Percentiles rank a stretch among this genome's conserved stretches.
Conservation (phyloP, 2,113 vertebrate genomes). For the Cygnus atratus region DNA sequence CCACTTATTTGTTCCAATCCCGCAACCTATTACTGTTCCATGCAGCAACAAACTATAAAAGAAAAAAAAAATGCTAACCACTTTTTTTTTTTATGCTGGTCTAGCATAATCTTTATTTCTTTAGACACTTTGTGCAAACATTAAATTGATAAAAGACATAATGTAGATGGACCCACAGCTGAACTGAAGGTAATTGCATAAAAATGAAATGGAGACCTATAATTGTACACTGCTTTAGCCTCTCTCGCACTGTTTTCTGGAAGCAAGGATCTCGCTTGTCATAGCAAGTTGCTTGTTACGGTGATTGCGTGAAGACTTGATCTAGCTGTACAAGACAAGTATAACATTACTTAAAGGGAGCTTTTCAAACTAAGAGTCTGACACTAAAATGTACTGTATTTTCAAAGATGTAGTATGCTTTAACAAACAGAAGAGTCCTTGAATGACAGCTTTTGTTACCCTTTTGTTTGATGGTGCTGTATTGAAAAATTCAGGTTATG, state of each 20-base stretch:
- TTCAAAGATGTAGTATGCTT: conserved; percentile 50
- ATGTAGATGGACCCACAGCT: conserved; percentile 62
- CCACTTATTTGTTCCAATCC: conserved; percentile 47
- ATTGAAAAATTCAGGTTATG: conserved; percentile 73
- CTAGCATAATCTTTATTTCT: conserved; percentile 76
- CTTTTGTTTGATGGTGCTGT: conserved; percentile 66
- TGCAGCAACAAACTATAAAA: conserved; percentile 39
- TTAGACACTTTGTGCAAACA: conserved; percentile 72
- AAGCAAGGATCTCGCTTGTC: conserved; percentile 65
- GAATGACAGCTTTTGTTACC: conserved; percentile 74
- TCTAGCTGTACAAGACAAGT: conserved; percentile 67
- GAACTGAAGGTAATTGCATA: conserved; percentile 74
- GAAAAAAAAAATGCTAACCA: conserved; percentile 13
- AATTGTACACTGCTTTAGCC: conserved; percentile 71
- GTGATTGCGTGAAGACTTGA: conserved; percentile 64
- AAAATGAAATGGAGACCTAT: conserved; percentile 77
- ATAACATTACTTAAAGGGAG: conserved; percentile 67
- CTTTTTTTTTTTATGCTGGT: conserved; percentile 53
- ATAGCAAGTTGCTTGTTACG: conserved; percentile 66
- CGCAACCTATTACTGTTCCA: conserved; percentile 48
- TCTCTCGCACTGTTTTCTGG: conserved; percentile 62
- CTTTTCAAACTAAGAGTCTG: conserved; percentile 70
- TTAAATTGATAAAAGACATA: conserved; percentile 73
- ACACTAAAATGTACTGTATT: conserved; percentile 56
- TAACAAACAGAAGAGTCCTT: conserved; percentile 70